Evolutionary conservation across 2,113 vertebrate genomes (phyloP).

Genomic region (Chamaetylas fuelleborni): DNA sequence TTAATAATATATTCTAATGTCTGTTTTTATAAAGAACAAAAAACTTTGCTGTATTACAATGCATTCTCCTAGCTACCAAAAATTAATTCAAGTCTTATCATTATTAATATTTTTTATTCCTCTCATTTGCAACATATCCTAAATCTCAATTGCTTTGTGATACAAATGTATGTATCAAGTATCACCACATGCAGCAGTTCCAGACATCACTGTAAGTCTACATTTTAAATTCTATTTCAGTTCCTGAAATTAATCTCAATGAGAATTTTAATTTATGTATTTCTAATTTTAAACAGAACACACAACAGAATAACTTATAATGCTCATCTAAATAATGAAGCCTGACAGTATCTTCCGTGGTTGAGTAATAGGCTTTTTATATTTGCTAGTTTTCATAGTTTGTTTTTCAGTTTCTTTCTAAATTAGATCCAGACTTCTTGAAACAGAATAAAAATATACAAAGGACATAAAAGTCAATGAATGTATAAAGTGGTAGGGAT

Average conservation of each 20-base stretch:
- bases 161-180: conserved; percentile 28
- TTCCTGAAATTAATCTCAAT: conserved; percentile 52
- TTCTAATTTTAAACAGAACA: conserved; percentile 59
- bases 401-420: conserved; percentile 50
- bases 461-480: conserved; percentile 45
- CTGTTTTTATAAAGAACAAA: conserved; percentile 7
- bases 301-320: conserved; percentile 51
- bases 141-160: conserved; percentile 38
- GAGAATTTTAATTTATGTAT: conserved; percentile 58
- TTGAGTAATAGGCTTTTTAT: conserved; percentile 61
- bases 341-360: conserved; percentile 32
- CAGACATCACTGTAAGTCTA: neutral
- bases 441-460: conserved; percentile 51
- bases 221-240: conserved; percentile 22
- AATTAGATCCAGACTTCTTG: conserved; percentile 51
- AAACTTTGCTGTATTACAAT: conserved; percentile 1
- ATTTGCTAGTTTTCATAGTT: conserved; percentile 55
- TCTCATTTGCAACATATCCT: neutral
- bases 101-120: conserved; percentile 18
- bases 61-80: neutral
- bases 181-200: neutral
- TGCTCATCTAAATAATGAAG: conserved; percentile 67
- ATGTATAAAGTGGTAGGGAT: conserved; percentile 16
- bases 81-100: conserved; percentile 2
- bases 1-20: conserved; percentile 34